Percentiles rank a stretch among this genome's conserved stretches.
phyloP scores from a whole-genome alignment of 2,888 invertebrate species.

The Oscheius sp. region DNA sequence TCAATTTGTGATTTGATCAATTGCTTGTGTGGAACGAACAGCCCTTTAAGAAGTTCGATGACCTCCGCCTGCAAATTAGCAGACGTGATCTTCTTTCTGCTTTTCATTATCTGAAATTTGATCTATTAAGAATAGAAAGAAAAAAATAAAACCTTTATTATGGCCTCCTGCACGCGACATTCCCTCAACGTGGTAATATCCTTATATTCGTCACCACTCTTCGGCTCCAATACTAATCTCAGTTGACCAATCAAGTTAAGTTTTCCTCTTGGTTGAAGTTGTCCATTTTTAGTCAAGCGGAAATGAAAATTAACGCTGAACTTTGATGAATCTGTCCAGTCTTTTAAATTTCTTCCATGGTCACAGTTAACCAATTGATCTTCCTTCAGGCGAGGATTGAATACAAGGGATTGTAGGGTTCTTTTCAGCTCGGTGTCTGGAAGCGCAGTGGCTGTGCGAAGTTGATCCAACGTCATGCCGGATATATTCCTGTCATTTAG shows the following conservation, averaged over 20 bases:
- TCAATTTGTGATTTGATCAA: conserved; percentile 99
- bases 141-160: conserved; percentile 82
- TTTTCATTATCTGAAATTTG: conserved; percentile 84
- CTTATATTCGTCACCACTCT: conserved; percentile 85
- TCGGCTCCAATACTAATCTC: conserved; percentile 77
- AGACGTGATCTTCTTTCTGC: conserved; percentile 93
- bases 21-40: conserved; percentile 98
- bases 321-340: conserved; percentile 85
- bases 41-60: conserved; percentile 96
- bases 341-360: conserved; percentile 84
- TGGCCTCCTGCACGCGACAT: conserved; percentile 91
- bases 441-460: conserved; percentile 93
- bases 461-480: conserved; percentile 93
- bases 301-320: conserved; percentile 99
- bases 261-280: conserved; percentile 92
- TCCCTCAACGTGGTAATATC: conserved; percentile 96
- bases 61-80: conserved; percentile 95
- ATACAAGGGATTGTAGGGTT: conserved; percentile 90
- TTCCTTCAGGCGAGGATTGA: conserved; percentile 80
- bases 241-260: conserved; percentile 94
- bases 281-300: conserved; percentile 82
- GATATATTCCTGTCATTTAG: conserved; percentile 92
- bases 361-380: conserved; percentile 86
- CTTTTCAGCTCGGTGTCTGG: conserved; percentile 93
- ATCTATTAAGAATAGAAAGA: not conserved